Evolutionary conservation across 2,113 vertebrate species (phyloP).

Genomic region (Nothocercus nigrocapillus): DNA sequence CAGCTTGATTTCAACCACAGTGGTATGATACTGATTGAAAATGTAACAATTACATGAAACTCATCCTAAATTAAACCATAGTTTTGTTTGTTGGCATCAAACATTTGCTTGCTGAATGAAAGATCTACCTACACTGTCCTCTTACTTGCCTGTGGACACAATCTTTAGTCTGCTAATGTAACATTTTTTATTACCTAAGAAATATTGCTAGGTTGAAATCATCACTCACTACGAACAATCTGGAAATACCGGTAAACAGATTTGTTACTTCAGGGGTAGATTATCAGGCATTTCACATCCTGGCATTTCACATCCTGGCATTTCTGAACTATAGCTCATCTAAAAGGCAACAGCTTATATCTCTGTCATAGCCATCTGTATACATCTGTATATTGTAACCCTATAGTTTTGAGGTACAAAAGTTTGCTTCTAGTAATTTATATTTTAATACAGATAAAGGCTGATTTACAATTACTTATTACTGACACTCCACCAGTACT

Average conservation of each 20-base stretch:
- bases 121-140: not conserved
- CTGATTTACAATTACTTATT: not conserved
- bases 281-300: not conserved
- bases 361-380: not conserved
- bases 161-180: not conserved
- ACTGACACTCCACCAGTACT: not conserved
- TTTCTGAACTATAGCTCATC: constrained; percentile 2
- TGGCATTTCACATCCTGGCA: not conserved
- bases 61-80: not conserved
- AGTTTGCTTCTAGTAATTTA: not conserved
- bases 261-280: constrained; percentile 15
- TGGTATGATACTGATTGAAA: not conserved
- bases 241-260: constrained; percentile 9
- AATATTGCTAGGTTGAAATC: not conserved
- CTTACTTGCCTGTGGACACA: not conserved
- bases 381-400: not conserved
- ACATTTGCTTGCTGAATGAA: not conserved
- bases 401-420: not conserved
- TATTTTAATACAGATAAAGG: not conserved
- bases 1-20: not conserved
- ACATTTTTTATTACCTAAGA: not conserved
- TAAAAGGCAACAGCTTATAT: not conserved
- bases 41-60: not conserved
- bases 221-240: not conserved
- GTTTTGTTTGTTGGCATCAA: not conserved